A percentile compares a stretch with the other conserved stretches of the same genome.
These are phyloP conservation scores for Bathynomus jamesi DNA, from an alignment of 1,140 invertebrate species.

Conservation along the genomic window DNA sequence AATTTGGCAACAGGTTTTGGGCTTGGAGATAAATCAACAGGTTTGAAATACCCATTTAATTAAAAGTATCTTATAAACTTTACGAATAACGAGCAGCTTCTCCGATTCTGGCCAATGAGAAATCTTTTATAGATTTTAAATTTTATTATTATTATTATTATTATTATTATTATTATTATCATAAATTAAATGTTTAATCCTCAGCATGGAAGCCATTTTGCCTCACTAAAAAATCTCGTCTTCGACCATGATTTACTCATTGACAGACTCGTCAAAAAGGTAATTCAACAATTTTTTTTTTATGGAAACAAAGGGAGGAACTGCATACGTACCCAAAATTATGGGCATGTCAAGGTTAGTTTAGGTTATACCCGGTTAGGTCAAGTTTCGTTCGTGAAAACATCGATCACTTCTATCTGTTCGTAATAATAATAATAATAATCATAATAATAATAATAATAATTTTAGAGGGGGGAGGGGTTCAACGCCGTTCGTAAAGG, in stretches of 20 bases:
- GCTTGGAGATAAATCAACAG: background rate
- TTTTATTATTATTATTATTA: background rate
- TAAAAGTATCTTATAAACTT: background rate
- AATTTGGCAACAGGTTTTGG: conserved; percentile 7
- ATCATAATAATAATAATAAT: no score
- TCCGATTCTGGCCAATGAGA: background rate
- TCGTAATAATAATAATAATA: no score
- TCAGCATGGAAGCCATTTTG: conserved; percentile 72
- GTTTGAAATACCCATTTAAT: background rate
- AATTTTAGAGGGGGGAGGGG: no score
- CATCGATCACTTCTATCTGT: no score
- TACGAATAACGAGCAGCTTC: background rate
- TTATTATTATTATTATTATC: conserved; percentile 1
- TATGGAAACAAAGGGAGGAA: no score
- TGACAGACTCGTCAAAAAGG: conserved; percentile 87
- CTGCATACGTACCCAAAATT: no score
- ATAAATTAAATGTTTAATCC: conserved; percentile 40
- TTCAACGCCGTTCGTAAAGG: no score
- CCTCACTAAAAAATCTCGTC: conserved; percentile 71
- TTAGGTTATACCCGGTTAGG: no score
- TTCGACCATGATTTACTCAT: conserved; percentile 84
- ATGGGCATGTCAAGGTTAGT: no score
- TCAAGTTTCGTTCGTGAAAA: no score
- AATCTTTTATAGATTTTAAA: background rate
- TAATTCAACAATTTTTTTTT: no score